Percentiles rank a stretch among this genome's conserved stretches.
Evolutionary conservation across 2,113 vertebrate genomes (phyloP).

Genomic region (Danionella cerebrum): DNA sequence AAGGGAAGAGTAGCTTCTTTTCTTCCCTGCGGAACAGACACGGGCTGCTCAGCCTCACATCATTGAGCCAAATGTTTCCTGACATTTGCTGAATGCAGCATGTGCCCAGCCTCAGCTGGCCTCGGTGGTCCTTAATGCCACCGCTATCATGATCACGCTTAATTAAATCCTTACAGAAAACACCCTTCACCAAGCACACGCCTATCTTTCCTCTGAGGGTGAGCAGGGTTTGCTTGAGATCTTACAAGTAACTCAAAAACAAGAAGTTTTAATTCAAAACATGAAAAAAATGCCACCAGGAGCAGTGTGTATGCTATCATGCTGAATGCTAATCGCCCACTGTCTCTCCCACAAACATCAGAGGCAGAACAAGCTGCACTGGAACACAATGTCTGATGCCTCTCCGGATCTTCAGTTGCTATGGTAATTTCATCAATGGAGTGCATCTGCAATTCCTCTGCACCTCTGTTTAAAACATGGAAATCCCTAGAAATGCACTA

Average conservation of each 20-base stretch:
- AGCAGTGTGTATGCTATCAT: background rate
- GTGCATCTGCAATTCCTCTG: background rate
- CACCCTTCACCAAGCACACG: background rate
- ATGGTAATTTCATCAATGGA: constrained; percentile 21
- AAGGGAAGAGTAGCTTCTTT: background rate
- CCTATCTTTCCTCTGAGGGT: background rate
- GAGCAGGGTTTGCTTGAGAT: background rate
- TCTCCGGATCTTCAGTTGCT: constrained; percentile 24
- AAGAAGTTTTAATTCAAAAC: too few species aligned
- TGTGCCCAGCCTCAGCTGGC: constrained; percentile 18
- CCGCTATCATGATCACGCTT: background rate
- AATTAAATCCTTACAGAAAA: background rate
- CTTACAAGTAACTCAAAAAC: background rate
- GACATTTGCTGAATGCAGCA: constrained; percentile 30
- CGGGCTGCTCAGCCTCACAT: constrained; percentile 18
- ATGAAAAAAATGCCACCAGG: too few species aligned
- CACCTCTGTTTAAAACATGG: background rate
- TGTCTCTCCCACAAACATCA: background rate
- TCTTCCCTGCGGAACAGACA: constrained; percentile 15
- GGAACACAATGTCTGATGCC: constrained; percentile 12
- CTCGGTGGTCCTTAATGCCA: background rate
- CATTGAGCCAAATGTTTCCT: constrained; percentile 23
- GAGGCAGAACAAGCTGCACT: background rate
- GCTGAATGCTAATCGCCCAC: constrained; percentile 19
- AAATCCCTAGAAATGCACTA: background rate